Percentiles rank a stretch among this genome's conserved stretches.
phyloP scores from a whole-genome alignment of 92 coral and sea anemone genomes.

The Epizoanthus scotinus region DNA sequence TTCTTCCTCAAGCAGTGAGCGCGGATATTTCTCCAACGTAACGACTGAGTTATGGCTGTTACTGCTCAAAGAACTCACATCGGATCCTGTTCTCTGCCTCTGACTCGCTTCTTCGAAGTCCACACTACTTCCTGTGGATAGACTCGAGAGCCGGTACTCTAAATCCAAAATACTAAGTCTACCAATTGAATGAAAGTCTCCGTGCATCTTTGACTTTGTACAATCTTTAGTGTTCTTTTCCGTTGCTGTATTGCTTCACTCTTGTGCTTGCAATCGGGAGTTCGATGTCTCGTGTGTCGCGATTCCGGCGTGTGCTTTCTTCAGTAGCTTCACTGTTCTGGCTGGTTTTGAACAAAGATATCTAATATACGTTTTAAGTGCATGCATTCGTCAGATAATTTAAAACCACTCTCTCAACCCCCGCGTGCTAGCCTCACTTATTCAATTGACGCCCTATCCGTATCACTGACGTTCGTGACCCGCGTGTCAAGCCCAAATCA shows the following conservation, averaged over 20 bases:
- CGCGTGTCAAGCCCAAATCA: slow-evolving; percentile 18
- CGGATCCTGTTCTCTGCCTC: slow-evolving; percentile 16
- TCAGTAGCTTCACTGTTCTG: slow-evolving; percentile 11
- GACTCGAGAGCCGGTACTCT: slow-evolving; percentile 25
- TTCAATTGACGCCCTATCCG: slow-evolving; percentile 5
- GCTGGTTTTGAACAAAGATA: slow-evolving; percentile 11
- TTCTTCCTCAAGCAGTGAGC: slow-evolving; percentile 30
- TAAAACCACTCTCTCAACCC: slow-evolving; percentile 13
- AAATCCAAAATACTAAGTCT: slow-evolving; percentile 24
- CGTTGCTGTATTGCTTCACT: not conserved
- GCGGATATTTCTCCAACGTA: slow-evolving; percentile 25
- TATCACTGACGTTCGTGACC: slow-evolving; percentile 36
- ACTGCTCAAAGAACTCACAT: not conserved
- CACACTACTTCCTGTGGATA: slow-evolving; percentile 37
- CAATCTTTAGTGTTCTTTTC: not conserved
- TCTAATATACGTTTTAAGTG: slow-evolving; percentile 1
- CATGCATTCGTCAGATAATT: slow-evolving; percentile 28
- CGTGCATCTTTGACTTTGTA: slow-evolving; percentile 22
- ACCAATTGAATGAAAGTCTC: slow-evolving; percentile 3
- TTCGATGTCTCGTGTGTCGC: not conserved
- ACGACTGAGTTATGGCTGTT: not conserved
- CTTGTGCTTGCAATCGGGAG: too few species aligned
- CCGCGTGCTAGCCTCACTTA: slow-evolving; percentile 19
- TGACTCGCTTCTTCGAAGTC: not conserved
- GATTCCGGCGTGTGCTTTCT: not conserved